Evolutionary conservation across 2,113 vertebrate species (phyloP).

Genomic region (Centropristis striata): DNA sequence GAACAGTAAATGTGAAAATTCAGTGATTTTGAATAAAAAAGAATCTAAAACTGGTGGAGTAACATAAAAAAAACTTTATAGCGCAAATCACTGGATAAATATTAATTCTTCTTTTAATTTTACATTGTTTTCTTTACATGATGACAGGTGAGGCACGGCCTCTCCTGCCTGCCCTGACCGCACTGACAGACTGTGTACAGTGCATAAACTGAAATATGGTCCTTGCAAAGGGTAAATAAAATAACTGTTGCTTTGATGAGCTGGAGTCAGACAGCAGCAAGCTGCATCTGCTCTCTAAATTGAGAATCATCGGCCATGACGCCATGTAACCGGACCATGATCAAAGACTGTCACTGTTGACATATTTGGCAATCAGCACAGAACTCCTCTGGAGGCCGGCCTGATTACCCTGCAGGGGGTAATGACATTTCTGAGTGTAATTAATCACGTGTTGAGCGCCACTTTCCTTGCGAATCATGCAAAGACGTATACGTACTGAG

Average conservation of each 20-base stretch:
- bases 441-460: slow-evolving; percentile 59
- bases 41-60: too few relatives aligned
- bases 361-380: slow-evolving; percentile 73
- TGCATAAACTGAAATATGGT: slow-evolving; percentile 37
- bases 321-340: slow-evolving; percentile 57
- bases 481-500: slow-evolving; percentile 21
- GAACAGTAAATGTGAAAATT: too few relatives aligned
- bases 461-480: slow-evolving; percentile 32
- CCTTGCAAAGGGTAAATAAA: slow-evolving; percentile 55
- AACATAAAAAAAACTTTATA: too few relatives aligned
- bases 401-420: slow-evolving; percentile 66
- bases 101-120: too few relatives aligned
- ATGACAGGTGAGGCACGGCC: too few relatives aligned
- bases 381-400: slow-evolving; percentile 52
- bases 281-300: slow-evolving; percentile 49
- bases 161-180: too few relatives aligned
- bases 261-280: slow-evolving; percentile 46
- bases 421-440: slow-evolving; percentile 74
- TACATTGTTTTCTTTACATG: too few relatives aligned
- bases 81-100: too few relatives aligned
- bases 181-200: neutral
- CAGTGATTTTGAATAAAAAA: too few relatives aligned
- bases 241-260: slow-evolving; percentile 63
- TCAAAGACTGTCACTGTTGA: slow-evolving; percentile 74
- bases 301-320: slow-evolving; percentile 72